Evolutionary conservation across 2,797 vertebrate genomes (phyloP).

Genomic region (Varecia variegata): DNA sequence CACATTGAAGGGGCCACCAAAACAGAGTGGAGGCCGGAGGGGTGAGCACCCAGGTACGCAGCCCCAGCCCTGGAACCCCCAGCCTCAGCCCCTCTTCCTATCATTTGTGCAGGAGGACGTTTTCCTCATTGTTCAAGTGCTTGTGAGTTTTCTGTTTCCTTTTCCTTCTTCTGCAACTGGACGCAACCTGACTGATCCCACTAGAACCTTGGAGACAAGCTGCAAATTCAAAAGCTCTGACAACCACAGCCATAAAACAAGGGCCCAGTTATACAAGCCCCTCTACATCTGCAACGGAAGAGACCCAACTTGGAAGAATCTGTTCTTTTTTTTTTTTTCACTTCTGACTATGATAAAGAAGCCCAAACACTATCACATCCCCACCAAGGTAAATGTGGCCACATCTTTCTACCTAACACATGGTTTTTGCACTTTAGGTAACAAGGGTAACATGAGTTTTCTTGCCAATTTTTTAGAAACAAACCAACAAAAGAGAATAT

Average conservation of each 20-base stretch:
- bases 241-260: no score
- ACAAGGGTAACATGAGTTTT: not conserved
- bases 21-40: not conserved
- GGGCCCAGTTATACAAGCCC: accelerated
- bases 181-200: not conserved
- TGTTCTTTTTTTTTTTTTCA: not conserved
- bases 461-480: not conserved
- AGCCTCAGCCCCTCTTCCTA: not conserved
- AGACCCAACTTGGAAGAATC: not conserved
- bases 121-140: not conserved
- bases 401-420: not conserved
- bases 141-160: not conserved
- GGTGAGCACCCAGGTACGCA: accelerated
- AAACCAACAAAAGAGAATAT: not conserved
- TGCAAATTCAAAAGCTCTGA: not conserved
- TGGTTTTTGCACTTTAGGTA: not conserved
- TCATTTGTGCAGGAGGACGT: accelerated
- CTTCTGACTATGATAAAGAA: not conserved
- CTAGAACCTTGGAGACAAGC: not conserved
- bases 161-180: not conserved
- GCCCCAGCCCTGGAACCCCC: not conserved
- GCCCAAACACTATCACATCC: no score
- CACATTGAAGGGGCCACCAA: accelerated
- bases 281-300: not conserved
- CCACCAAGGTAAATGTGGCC: not conserved